These are phyloP conservation scores for Nebria brevicollis DNA, from an alignment of 2,888 invertebrate genomes.

Conservation along the genomic window DNA sequence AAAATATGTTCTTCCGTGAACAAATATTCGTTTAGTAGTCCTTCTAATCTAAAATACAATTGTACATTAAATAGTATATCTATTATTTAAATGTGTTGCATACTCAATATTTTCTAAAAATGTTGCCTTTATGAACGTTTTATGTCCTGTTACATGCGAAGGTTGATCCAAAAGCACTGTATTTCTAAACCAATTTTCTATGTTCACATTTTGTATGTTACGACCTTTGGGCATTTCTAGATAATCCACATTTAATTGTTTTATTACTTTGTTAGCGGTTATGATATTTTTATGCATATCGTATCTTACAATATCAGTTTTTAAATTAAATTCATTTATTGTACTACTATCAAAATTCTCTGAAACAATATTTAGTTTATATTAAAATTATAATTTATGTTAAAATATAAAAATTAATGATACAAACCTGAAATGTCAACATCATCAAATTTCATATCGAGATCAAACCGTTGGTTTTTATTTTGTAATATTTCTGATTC, in stretches of 20 bases:
- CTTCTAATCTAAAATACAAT: conserved; percentile 55
- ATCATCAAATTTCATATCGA: conserved; percentile 46
- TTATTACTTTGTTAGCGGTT: conserved; percentile 62
- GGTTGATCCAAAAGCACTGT: conserved; percentile 60
- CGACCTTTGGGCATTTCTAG: conserved; percentile 57
- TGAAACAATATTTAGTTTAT: conserved; percentile 41
- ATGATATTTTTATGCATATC: conserved; percentile 61
- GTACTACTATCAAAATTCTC: conserved; percentile 55
- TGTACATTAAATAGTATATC: conserved; percentile 51
- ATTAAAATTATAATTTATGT: background rate
- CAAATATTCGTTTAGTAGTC: conserved; percentile 57
- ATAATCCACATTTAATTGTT: conserved; percentile 59
- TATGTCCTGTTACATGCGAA: conserved; percentile 63
- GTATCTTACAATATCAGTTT: conserved; percentile 65
- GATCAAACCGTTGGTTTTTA: conserved; percentile 61
- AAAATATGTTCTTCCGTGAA: conserved; percentile 58
- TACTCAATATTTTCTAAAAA: conserved; percentile 62
- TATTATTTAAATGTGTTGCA: conserved; percentile 39
- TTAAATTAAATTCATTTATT: conserved; percentile 66
- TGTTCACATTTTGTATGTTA: conserved; percentile 62
- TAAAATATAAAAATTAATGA: background rate
- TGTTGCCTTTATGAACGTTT: conserved; percentile 60
- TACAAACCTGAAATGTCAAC: conserved; percentile 7
- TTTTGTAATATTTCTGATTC: conserved; percentile 51
- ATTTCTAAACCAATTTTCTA: conserved; percentile 64